Conservation (phyloP, 2,797 vertebrate genomes). For the Hoplostethus atlanticus region DNA sequence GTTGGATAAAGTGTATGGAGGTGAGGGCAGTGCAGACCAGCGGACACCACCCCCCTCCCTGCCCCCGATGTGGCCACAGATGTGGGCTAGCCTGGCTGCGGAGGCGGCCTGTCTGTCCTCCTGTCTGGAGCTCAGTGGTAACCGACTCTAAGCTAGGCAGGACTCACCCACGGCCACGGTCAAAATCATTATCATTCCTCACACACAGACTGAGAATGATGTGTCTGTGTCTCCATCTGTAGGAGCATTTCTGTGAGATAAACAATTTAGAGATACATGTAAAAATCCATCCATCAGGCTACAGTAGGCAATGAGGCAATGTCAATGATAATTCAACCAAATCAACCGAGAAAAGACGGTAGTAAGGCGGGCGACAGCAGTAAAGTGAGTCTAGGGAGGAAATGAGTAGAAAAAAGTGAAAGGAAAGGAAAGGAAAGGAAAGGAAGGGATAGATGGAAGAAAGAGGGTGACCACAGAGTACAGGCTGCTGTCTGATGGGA, state of each 20-base stretch:
- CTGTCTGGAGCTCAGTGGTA: slow-evolving; percentile 51
- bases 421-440: background rate
- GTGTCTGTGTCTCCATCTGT: slow-evolving; percentile 49
- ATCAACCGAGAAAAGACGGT: slow-evolving; percentile 8
- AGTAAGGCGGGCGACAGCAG: too few species aligned
- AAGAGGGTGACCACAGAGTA: slow-evolving; percentile 12
- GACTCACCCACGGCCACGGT: slow-evolving; percentile 63
- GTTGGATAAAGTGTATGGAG: slow-evolving; percentile 3
- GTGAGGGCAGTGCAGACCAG: slow-evolving; percentile 33
- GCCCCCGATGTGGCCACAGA: slow-evolving; percentile 29
- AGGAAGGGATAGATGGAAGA: background rate
- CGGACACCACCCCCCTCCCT: background rate
- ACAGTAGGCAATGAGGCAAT: background rate
- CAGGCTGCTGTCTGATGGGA: slow-evolving; percentile 13
- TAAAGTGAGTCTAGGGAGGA: background rate
- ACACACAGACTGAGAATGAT: slow-evolving; percentile 45
- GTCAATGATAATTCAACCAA: slow-evolving; percentile 3
- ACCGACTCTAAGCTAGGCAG: slow-evolving; percentile 33
- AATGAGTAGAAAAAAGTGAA: slow-evolving; percentile 7
- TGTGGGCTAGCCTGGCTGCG: background rate
- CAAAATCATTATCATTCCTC: slow-evolving; percentile 73
- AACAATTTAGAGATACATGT: slow-evolving; percentile 39
- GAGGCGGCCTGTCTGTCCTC: slow-evolving; percentile 20
- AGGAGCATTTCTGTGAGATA: slow-evolving; percentile 37
- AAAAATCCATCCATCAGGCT: slow-evolving; percentile 45